Evolutionary conservation across 2,888 invertebrate genomes (phyloP), one percentile per base, ranked within the genome.

Genomic region (Tillus elongatus): DNA sequence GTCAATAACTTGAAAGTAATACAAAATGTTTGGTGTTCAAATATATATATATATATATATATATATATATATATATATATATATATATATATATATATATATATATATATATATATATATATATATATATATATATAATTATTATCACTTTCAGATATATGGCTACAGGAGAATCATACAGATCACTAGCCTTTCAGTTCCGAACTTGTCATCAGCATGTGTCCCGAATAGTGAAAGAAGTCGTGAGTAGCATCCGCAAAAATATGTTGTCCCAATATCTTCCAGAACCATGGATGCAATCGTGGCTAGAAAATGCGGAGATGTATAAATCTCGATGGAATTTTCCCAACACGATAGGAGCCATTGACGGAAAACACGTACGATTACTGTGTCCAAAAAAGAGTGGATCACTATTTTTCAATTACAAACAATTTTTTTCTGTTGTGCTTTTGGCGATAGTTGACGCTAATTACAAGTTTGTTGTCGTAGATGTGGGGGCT

Each of bases 371-470:
- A n/a, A 33, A 37, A 12, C 37, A 38, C 35, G 13, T 38, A 6
- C 28, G 38, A 3, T 12, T 35, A 27, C 4, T 4, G 33, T 38
- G 36, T 19, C 45, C 36, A 12, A 19, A 30, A 6, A 35, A 39
- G 14, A 36, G 36, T 12, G 45, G 40, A 14, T 42, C 42, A n/a
- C 12, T 33, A 16, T 37, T 37, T 34, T 42, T 8, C 15, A 40
- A 45, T 28, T 45, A 45, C 31, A 46, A 46, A 30, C 15, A 46
- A 19, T 33, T 13, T 32, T 35, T 45, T 35, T 42, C 42, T 15
- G 29, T 45, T 9, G 36, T 39, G 4, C 14, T 37, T 16, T 27
- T 13, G 15, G 33, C 2, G 33, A 10, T 37, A 12, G 37, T 33
- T 24, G 32, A 37, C 33, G 37, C 12, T 11, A 13, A 33, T 14